Percentiles rank a stretch among this genome's conserved stretches.
phyloP scores from a whole-genome alignment of 2,888 invertebrate species.

The Lysandra bellargus region DNA sequence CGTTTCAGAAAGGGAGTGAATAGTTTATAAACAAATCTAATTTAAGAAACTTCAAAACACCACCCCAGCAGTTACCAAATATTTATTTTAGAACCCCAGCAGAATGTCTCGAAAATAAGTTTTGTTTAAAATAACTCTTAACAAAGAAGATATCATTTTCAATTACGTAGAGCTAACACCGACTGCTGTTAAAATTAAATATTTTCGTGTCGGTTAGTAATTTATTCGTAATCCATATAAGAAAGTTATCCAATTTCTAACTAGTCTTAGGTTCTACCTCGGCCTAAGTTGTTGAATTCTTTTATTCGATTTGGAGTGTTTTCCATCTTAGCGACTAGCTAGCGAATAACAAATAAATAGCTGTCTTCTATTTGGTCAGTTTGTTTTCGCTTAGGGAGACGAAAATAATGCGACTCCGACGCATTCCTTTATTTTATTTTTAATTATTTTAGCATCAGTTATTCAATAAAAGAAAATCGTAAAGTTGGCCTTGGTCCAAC shows the following conservation, averaged over 20 bases:
- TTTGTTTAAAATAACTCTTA: not conserved
- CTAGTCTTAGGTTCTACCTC: not conserved
- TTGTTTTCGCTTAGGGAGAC: not conserved
- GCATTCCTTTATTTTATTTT: not conserved
- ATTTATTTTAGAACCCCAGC: conserved; percentile 11
- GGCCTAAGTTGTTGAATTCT: not conserved
- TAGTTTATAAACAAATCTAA: conserved; percentile 19
- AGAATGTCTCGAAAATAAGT: not conserved
- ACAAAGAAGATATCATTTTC: not conserved
- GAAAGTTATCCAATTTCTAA: not conserved
- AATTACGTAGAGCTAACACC: not conserved
- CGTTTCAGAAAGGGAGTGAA: not conserved
- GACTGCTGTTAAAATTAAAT: not conserved
- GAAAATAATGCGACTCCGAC: not conserved
- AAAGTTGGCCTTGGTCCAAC: conserved; percentile 63
- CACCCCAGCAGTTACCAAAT: conserved; percentile 7
- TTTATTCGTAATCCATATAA: not conserved
- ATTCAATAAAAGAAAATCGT: conserved; percentile 26
- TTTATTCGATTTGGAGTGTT: not conserved
- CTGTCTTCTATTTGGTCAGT: not conserved
- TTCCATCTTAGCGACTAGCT: not conserved
- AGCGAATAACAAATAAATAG: not conserved
- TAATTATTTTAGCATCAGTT: conserved; percentile 25
- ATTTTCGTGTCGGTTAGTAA: not conserved
- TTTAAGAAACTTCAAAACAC: conserved; percentile 16